Base-by-base conservation (phyloP, 1,140 invertebrate species). In the Centruroides sculpturatus region DNA sequence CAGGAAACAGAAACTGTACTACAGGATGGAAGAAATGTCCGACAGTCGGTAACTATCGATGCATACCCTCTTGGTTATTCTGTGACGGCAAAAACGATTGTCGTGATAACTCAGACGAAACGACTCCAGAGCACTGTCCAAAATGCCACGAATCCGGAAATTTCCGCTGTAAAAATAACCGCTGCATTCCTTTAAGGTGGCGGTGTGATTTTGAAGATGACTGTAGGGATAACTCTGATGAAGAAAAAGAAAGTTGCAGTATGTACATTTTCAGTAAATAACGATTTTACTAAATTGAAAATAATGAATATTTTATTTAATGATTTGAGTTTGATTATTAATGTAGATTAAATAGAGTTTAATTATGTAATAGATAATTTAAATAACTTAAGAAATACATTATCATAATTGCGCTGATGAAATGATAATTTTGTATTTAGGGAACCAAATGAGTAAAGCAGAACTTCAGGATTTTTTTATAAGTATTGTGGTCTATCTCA, bases 11-110 rank as follows among this genome's bases (percentile, higher is more conserved):
- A 63, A 94, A 94, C 69, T 95, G 91, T 67, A 92, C 90, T 0
- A 85, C 82, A 0, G 91, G 91, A 3, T 95, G 92, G 91, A 82
- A 89, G 68, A 79, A 90, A 47, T 94, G 92, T 75, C 91, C 91
- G 0, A 87, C 87, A 1, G 81, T 85, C 57, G 83, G 85, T 1
- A 93, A 93, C 71, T 94, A 94, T 67, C 81, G 90, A 41, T 95
- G 92, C 70, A 93, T 95, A 68, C 92, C 92, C 0, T 89, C 91
- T 74, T 94, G 90, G 91, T 70, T 94, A 46, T 93, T 94, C 80
- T 95, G 92, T 72, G 91, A 95, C 70, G 92, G 91, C 4, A 93
- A 93, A 73, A 89, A 93, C 57, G 75, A 77, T 66, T 74, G 72
- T 60, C 64, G 91, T 1, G 92, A 97, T 69, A 85, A 86, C 36